Evolutionary conservation across 2,797 vertebrate genomes (phyloP), one percentile per base, ranked within the genome.

Genomic region (Steatocranus sp.): DNA sequence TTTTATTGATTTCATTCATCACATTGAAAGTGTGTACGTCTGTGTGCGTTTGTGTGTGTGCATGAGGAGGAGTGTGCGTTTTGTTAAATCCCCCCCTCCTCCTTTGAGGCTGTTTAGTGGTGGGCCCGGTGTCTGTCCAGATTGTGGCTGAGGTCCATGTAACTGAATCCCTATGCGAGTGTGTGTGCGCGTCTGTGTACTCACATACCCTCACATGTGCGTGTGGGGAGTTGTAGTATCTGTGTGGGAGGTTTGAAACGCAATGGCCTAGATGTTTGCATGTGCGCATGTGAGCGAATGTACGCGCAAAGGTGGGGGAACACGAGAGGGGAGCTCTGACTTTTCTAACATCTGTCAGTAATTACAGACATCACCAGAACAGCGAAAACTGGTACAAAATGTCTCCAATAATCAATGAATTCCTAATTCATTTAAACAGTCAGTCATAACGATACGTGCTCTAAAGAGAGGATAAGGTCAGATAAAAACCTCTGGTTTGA

Each of bases 1-100:
- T 90, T 93, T 94, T 93, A 93, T 95, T 93, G 89, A 95, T 95
- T 94, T 94, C 87, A 93, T 94, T 91, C 84, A 94, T 94, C 93
- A 94, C 93, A 91, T 80, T 88, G 80, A 92, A 86, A 81, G 73
- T 87, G 86, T 87, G 88, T 87, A 86, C 11, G 25, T 79, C 7
- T 56, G 76, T 75, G 41, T 30, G 10, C 17, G 54, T 25, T 80
- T 18, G 46, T 73, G 79, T 36, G 82, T 34, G 50, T 79, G 66
- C n/a, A 38, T 78, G 73, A 73, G 23, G 10, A 46, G 10, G 9
- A 53, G 84, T 86, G 83, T 86, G 83, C 85, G 75, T 86, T 76
- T 89, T 82, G 70, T 82, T 89, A 84, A 87, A 90, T 81, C 86
- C 78, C 76, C 83, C 81, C 86, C 77, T 20, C 75, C 82, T 89